Conservation (phyloP, 1,140 invertebrate species). For the Belonocnema kinseyi region DNA sequence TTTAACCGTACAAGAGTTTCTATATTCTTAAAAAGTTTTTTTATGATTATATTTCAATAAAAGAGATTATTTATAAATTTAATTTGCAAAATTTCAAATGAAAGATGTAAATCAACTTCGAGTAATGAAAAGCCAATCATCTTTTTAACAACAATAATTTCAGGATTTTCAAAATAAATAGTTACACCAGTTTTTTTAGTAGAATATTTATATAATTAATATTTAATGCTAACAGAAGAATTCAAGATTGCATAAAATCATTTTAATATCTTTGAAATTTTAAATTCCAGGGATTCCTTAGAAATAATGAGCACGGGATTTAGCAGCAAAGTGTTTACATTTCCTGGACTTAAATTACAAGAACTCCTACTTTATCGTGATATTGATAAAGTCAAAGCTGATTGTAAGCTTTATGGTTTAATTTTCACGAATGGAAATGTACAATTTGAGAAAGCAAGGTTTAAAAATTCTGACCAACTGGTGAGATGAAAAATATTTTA, state of each 20-base stretch:
- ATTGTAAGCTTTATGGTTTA: constrained; percentile 61
- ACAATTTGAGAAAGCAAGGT: constrained; percentile 61
- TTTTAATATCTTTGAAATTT: neutral
- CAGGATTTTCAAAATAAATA: too few species aligned
- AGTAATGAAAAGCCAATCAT: too few species aligned
- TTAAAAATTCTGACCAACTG: constrained; percentile 49
- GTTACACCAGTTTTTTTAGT: too few species aligned
- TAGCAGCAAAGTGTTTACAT: constrained; percentile 74
- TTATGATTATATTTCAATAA: too few species aligned
- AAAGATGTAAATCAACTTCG: too few species aligned
- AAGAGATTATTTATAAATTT: too few species aligned
- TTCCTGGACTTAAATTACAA: constrained; percentile 67
- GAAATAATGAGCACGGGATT: constrained; percentile 76
- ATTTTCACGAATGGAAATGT: constrained; percentile 54
- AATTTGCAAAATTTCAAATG: too few species aligned
- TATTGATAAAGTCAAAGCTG: constrained; percentile 51
- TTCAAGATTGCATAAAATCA: neutral
- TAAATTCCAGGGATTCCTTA: constrained; percentile 72
- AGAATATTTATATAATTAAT: too few species aligned
- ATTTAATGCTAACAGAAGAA: too few species aligned
- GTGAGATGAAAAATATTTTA: constrained; percentile 48
- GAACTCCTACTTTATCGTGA: constrained; percentile 63
- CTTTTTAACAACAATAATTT: too few species aligned
- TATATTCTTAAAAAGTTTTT: too few species aligned
- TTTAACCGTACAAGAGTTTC: too few species aligned